A percentile compares a stretch with the other conserved stretches of the same genome.
These are phyloP conservation scores for Papilio gigon DNA, from an alignment of 2,888 invertebrate species.

Conservation along the genomic window DNA sequence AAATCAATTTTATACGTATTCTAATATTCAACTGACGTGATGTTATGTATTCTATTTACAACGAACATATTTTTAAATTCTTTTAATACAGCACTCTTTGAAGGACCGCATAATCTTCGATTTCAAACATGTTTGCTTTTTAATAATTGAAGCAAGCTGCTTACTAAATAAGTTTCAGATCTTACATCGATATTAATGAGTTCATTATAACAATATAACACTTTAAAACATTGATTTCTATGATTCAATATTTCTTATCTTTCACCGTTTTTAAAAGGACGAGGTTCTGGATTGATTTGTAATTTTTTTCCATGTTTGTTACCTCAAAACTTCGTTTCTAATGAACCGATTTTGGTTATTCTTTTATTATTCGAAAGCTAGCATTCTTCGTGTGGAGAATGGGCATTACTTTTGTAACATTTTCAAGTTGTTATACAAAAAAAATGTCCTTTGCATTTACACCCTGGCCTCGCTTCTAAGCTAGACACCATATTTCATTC, in stretches of 20 bases:
- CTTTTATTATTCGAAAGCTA: background rate
- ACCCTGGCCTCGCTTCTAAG: slow-evolving; percentile 35
- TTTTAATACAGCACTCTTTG: background rate
- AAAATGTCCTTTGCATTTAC: background rate
- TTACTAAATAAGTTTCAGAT: too few relatives aligned
- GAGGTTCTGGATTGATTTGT: background rate
- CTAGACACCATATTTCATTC: slow-evolving; percentile 50
- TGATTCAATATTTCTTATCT: background rate
- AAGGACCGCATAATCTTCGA: background rate
- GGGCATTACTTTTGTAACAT: too few relatives aligned
- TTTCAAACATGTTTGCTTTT: background rate
- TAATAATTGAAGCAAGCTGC: background rate
- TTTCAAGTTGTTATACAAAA: too few relatives aligned
- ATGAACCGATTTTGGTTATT: background rate
- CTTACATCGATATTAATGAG: too few relatives aligned
- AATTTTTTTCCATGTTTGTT: background rate
- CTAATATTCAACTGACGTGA: slow-evolving; percentile 52
- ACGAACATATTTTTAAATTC: background rate
- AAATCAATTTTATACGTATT: slow-evolving; percentile 67
- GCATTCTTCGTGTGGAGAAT: background rate
- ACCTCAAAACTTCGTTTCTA: background rate
- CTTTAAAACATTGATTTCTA: too few relatives aligned
- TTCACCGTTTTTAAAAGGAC: background rate
- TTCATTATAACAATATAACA: too few relatives aligned
- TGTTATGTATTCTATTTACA: slow-evolving; percentile 41